Conservation (phyloP, 2,113 vertebrate species). For the Corvus hawaiiensis region DNA sequence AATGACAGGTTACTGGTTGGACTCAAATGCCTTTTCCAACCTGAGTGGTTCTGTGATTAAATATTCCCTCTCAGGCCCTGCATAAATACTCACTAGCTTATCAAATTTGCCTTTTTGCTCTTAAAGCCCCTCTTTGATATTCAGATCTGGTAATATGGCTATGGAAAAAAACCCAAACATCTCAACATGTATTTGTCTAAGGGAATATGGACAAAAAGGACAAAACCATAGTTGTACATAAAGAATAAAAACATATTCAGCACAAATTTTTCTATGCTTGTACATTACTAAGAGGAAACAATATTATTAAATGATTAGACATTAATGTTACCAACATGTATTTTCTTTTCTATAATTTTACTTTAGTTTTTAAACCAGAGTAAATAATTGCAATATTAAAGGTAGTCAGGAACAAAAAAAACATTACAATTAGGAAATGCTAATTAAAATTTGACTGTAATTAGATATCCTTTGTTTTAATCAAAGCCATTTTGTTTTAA, state of each 20-base stretch:
- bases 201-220: not conserved
- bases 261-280: not conserved
- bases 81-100: not conserved
- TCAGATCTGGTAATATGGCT: not conserved
- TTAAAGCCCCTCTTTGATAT: not conserved
- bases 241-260: not conserved
- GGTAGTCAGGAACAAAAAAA: not conserved
- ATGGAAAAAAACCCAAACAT: accelerated
- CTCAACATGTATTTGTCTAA: not conserved
- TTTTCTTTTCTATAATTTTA: not conserved
- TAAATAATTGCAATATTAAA: not conserved
- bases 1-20: not conserved
- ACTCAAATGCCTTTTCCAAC: not conserved
- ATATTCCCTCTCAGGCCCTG: not conserved
- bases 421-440: not conserved
- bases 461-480: not conserved
- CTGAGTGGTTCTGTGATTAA: not conserved
- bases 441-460: not conserved
- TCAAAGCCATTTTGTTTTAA: accelerated
- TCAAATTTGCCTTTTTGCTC: not conserved
- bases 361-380: not conserved
- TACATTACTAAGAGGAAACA: not conserved
- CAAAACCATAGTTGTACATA: not conserved
- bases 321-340: not conserved
- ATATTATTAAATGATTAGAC: not conserved